Base-by-base conservation (phyloP, 2,797 vertebrate species). In the Toxotes lorentzi region DNA sequence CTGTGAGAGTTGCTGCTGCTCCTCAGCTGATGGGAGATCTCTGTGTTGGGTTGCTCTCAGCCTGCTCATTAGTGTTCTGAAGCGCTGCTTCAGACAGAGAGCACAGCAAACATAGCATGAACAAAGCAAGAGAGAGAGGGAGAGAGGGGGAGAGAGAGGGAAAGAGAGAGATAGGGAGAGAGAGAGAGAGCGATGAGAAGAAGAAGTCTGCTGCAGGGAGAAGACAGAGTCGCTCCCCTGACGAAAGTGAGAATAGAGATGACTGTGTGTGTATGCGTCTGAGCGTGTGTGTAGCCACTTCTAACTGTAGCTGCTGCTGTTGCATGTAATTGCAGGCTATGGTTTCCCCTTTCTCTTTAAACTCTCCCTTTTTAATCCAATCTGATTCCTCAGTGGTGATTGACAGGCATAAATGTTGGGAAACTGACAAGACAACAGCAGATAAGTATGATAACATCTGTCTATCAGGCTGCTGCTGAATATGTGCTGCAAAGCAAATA, bases 21-120 rank as follows among this genome's bases (percentile, higher is more conserved):
- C 73, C 61, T 82, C 71, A 80, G 78, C 88, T 91, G 93, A 79
- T 78, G 71, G 76, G 82, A 85, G 87, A 91, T 92, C 84, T 92
- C 84, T 92, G 85, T 57, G 83, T 58, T 63, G 48, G 21, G 78
- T 69, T 80, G 85, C 86, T 83, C 81, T 85, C 75, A 69, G 61
- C 62, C 57, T 60, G 86, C 86, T 93, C 89, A 88, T 90, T 92
- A 91, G 90, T 83, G 89, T 90, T 88, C 76, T 61, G 82, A 87
- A 86, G 76, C 17, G 53, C 87, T 81, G 89, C 88, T 88, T 89
- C 88, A 88, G 84, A 81, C 57, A 61, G 80, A 87, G 88, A 84
- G 88, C 86, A 81, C 68, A 82, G 85, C 77, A 80, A 83, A 87
- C 69, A 80, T 78, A 83, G 78, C 64, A 75, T 79, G 84, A 89